Conservation (phyloP, 2,888 invertebrate genomes). For the Hybos culiciformis region DNA sequence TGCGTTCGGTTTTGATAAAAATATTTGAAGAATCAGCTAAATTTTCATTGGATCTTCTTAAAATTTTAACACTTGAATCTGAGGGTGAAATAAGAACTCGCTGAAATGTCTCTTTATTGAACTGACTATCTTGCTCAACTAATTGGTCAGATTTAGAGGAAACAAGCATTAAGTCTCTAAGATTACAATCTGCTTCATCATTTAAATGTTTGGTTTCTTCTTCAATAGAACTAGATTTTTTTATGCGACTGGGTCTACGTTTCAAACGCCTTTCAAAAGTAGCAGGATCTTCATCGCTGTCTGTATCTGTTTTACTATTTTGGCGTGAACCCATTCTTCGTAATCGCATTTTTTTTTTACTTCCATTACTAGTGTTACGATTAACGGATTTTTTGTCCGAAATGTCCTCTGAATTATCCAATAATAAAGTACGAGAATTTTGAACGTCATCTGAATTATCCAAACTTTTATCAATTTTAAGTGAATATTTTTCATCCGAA, state of each 20-base stretch:
- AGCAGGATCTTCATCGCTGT: slow-evolving; percentile 30
- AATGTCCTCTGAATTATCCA: too few species aligned
- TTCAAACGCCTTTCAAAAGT: slow-evolving; percentile 31
- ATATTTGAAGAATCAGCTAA: slow-evolving; percentile 39
- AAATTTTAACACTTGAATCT: slow-evolving; percentile 18
- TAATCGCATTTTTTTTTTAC: slow-evolving; percentile 27
- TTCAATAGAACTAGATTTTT: slow-evolving; percentile 15
- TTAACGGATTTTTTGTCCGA: slow-evolving; percentile 10
- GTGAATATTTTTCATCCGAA: background rate
- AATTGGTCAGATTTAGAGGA: slow-evolving; percentile 31
- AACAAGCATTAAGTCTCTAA: slow-evolving; percentile 31
- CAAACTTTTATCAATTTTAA: background rate
- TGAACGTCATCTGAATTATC: too few species aligned
- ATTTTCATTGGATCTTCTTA: slow-evolving; percentile 13
- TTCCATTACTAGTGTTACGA: slow-evolving; percentile 17
- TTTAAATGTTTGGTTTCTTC: slow-evolving; percentile 28
- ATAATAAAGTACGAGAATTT: too few species aligned
- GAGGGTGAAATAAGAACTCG: slow-evolving; percentile 18
- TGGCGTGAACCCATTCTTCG: slow-evolving; percentile 34
- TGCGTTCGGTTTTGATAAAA: slow-evolving; percentile 66
- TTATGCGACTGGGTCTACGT: slow-evolving; percentile 29
- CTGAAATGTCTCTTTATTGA: slow-evolving; percentile 7
- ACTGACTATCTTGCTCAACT: slow-evolving; percentile 21
- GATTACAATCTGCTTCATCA: slow-evolving; percentile 21
- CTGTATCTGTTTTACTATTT: slow-evolving; percentile 36